Percentiles rank a stretch among this genome's conserved stretches.
Conservation (phyloP, 2,797 vertebrate species). For the Darevskia nairensis region DNA sequence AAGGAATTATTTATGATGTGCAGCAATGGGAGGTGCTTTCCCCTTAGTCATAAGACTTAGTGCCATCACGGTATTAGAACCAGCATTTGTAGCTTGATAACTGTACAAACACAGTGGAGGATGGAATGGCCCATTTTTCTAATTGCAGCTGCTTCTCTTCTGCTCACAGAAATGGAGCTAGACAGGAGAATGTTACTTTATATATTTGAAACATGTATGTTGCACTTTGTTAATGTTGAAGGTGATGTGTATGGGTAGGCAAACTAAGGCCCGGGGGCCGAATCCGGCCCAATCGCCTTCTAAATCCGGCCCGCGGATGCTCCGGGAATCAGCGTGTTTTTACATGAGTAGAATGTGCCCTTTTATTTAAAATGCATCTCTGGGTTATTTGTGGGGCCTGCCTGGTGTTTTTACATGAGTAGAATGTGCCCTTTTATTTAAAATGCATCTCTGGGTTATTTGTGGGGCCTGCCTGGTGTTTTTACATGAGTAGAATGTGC, state of each 20-base stretch:
- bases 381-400: no score
- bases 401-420: no score
- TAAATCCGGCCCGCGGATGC: accelerated
- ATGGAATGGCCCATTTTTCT: neutral
- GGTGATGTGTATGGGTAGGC: neutral
- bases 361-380: no score
- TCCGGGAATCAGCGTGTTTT: no score
- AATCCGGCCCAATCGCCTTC: no score
- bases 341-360: no score
- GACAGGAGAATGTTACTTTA: neutral
- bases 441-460: no score
- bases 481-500: no score
- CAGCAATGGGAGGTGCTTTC: neutral
- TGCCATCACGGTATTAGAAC: neutral
- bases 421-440: no score
- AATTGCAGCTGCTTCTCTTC: neutral
- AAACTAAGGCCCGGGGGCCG: no score
- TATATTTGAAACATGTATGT: neutral
- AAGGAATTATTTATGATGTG: neutral
- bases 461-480: no score
- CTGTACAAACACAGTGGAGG: neutral
- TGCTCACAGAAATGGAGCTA: neutral
- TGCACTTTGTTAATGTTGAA: neutral
- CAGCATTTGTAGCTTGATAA: neutral
- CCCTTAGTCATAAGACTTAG: neutral